Evolutionary conservation across 2,888 invertebrate genomes (phyloP).

Genomic region (Ochropacha duplaris): DNA sequence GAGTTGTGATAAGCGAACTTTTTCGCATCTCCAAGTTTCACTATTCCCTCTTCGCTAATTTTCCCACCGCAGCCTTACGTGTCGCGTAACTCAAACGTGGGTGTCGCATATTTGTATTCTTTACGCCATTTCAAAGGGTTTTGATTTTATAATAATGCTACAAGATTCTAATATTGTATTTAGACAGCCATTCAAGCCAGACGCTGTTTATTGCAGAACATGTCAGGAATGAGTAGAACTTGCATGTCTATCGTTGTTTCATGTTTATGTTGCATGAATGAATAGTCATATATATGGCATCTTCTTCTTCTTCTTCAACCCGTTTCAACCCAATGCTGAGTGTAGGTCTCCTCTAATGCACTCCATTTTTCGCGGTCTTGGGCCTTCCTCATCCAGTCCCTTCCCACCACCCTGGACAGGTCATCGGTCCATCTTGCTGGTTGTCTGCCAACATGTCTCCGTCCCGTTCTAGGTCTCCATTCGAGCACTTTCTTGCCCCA

Average conservation of each 20-base stretch:
- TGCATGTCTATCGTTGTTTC: conserved; percentile 11
- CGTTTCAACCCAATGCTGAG: no score
- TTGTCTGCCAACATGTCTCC: no score
- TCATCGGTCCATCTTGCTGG: no score
- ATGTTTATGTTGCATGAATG: conserved; percentile 17
- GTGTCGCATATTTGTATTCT: conserved; percentile 59
- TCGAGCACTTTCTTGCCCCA: no score
- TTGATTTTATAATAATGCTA: conserved; percentile 65
- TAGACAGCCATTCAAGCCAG: conserved; percentile 43
- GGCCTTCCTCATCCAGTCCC: no score
- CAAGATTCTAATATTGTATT: conserved; percentile 43
- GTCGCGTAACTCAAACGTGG: conserved; percentile 37
- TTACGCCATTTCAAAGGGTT: conserved; percentile 63
- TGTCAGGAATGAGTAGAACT: conserved; percentile 26
- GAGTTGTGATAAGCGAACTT: not conserved
- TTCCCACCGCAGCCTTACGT: conserved; percentile 11
- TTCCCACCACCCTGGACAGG: no score
- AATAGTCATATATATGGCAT: no score
- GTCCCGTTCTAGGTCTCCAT: no score
- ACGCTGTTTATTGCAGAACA: conserved; percentile 46
- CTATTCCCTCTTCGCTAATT: conserved; percentile 2
- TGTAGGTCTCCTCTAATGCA: no score
- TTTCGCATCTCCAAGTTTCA: not conserved
- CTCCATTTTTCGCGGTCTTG: no score
- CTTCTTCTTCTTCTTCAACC: no score